phyloP scores from a whole-genome alignment of 2,797 vertebrate genomes.

The Parauchenoglanis punctatus region DNA sequence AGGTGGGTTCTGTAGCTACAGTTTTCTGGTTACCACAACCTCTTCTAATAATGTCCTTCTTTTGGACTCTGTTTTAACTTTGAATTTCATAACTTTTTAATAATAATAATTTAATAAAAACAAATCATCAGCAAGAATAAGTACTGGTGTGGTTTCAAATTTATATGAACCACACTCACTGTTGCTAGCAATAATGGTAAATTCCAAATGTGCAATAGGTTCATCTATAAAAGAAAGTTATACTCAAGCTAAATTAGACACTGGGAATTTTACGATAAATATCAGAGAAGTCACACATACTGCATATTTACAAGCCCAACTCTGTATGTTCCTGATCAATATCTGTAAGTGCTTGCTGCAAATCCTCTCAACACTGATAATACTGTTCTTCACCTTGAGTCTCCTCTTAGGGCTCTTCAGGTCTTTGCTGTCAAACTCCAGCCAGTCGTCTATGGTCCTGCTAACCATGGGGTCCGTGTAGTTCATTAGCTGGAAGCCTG shows the following conservation, averaged over 20 bases:
- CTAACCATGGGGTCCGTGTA: constrained; percentile 80
- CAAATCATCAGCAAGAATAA: neutral
- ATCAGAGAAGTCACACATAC: neutral
- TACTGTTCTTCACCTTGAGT: constrained; percentile 79
- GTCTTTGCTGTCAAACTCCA: constrained; percentile 88
- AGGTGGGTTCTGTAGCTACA: neutral
- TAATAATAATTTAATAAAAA: neutral
- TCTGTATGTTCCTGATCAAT: constrained; percentile 11
- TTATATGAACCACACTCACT: neutral
- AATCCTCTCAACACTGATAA: constrained; percentile 8
- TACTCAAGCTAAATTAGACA: neutral
- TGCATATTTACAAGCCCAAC: neutral
- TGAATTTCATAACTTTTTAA: too few species aligned
- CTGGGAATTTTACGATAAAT: neutral
- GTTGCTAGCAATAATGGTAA: neutral
- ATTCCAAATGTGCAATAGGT: neutral
- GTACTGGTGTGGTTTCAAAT: neutral
- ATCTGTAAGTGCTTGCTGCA: neutral
- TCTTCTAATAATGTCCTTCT: neutral
- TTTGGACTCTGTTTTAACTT: neutral
- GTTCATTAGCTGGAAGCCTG: constrained; percentile 93
- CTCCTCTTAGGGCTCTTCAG: constrained; percentile 86
- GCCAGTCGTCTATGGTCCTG: constrained; percentile 89
- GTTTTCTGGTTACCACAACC: neutral
- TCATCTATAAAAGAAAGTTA: neutral